Base-by-base conservation (phyloP, 2,797 vertebrate genomes). In the Erethizon dorsatum region DNA sequence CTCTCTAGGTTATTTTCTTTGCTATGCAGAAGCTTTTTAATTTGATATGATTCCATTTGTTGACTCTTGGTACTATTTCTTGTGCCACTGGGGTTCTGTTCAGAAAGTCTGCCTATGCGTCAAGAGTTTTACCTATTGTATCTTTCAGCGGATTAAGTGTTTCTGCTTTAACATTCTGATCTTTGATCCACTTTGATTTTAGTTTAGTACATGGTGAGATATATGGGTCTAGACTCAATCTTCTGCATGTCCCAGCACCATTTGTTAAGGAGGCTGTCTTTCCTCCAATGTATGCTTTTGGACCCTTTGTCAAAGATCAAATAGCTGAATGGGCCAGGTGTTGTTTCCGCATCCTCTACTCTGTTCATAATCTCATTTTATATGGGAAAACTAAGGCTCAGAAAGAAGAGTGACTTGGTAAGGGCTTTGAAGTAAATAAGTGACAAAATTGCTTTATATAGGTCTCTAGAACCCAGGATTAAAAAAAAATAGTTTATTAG, bases 391-490 rank as follows among this genome's bases (percentile, higher is more conserved):
- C 54, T 67, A 82, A 80, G 65, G 9, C 37, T 96, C 37, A 80
- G 92, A 93, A 86, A 86, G 13, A 20, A 22, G 56, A 88, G 52
- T 90, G 37, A 82, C 13, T 63, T 95, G 71, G 67, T 45, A 56
- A 83, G 56, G 52, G 24, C 41, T 50, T 33, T 17, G 47, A 85
- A 57, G 24, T 69, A 69, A 92, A 4, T 75, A 50, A 79, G 6
- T 63, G 88, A 52, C 28, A 87, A 31, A 92, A 14, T 65, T 37
- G 3, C 18, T 80, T 4, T 56, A 28, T 31, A 6, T n/a, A 9
- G 54, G 47, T 56, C 14, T 47, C 63, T 9, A 13, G 61, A 82
- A 24, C 17, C 12, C 0, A 24, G 50, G 37, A 50, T 57, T 84
- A 91, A 89, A 67, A 67, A 69, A 69, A 37, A 17, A 3, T 59